Percentiles rank a stretch among this genome's conserved stretches.
Conservation (phyloP, 2,113 vertebrate species). For the Anoura caudifer region DNA sequence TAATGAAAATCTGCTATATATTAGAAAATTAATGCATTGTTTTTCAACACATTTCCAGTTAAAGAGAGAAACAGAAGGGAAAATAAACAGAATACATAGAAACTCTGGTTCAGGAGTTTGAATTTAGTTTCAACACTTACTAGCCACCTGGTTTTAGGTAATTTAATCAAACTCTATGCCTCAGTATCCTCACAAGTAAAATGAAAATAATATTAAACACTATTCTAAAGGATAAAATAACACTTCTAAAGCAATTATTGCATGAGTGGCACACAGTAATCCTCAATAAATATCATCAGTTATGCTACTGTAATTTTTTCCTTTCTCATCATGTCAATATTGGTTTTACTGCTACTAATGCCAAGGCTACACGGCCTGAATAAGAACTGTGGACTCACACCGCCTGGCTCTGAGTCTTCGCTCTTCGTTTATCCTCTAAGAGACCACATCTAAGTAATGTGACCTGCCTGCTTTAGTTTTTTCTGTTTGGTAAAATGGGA, state of each 20-base stretch:
- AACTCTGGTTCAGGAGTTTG: not conserved
- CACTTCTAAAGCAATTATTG: conserved; percentile 8
- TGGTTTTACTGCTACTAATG: not conserved
- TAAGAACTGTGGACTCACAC: not conserved
- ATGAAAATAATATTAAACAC: conserved; percentile 33
- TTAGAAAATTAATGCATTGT: not conserved
- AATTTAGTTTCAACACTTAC: conserved; percentile 20
- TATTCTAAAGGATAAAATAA: conserved; percentile 25
- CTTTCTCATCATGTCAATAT: not conserved
- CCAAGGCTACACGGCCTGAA: not conserved
- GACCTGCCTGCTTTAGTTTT: not conserved
- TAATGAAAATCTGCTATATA: not conserved
- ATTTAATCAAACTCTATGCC: not conserved
- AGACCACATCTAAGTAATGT: not conserved
- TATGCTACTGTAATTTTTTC: not conserved
- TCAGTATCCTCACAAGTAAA: not conserved
- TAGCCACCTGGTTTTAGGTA: not conserved
- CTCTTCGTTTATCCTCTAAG: not conserved
- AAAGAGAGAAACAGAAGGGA: not conserved
- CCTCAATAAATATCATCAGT: not conserved
- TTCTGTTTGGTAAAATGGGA: conserved; percentile 5
- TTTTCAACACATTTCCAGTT: not conserved
- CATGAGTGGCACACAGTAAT: not conserved
- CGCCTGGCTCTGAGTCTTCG: conserved; percentile 2
- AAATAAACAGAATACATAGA: not conserved